phyloP scores from a whole-genome alignment of 2,113 vertebrate species.

The Puffinus mauretanicus region DNA sequence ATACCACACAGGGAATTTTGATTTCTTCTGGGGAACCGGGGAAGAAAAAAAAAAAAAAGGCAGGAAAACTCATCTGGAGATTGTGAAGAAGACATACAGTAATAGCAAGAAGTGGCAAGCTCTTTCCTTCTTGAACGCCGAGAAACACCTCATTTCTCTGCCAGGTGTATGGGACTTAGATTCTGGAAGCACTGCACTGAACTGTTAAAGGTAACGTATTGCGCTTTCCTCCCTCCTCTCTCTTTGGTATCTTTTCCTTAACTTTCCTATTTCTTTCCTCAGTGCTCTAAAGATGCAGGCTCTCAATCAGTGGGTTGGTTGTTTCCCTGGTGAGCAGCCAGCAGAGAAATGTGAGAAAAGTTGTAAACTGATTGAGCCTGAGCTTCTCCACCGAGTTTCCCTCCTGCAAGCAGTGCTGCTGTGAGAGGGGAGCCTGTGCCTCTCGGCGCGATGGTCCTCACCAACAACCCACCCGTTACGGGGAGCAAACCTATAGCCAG shows the following conservation, averaged over 20 bases:
- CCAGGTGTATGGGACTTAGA: conserved; percentile 75
- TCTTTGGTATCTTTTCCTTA: not conserved
- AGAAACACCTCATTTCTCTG: conserved; percentile 59
- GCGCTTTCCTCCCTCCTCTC: not conserved
- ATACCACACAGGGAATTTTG: conserved; percentile 67
- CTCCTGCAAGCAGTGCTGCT: not conserved
- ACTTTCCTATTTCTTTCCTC: not conserved
- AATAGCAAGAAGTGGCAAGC: conserved; percentile 46
- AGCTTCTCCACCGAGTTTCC: not conserved
- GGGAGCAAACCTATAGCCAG: not conserved
- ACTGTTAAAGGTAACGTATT: conserved; percentile 73
- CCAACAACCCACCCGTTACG: rapidly evolving
- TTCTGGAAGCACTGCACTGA: conserved; percentile 72
- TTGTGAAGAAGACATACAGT: conserved; percentile 54
- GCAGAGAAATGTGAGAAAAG: not conserved
- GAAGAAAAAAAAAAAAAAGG: not conserved
- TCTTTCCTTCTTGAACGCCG: conserved; percentile 36
- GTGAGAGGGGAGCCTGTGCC: not conserved
- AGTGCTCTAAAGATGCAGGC: not conserved
- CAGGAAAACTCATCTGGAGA: conserved; percentile 68
- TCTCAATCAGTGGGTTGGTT: not conserved
- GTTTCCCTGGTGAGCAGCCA: not conserved
- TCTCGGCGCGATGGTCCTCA: rapidly evolving
- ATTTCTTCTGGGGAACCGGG: conserved; percentile 41
- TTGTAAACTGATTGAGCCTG: not conserved